Evolutionary conservation across 2,113 vertebrate species (phyloP).

Genomic region (Probosciger aterrimus): DNA sequence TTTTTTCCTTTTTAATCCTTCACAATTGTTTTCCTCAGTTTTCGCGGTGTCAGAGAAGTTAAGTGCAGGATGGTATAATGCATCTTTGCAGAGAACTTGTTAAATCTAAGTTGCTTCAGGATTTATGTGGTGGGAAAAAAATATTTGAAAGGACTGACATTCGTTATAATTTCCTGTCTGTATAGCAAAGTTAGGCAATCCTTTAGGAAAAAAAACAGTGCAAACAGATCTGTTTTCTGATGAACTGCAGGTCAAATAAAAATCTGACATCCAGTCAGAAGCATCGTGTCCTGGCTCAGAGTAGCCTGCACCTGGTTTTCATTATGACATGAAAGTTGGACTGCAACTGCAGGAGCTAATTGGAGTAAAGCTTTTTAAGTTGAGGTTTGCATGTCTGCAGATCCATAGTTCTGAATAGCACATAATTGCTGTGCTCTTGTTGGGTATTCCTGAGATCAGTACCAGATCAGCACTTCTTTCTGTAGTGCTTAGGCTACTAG

Average conservation of each 20-base stretch:
- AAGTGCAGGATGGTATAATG: not conserved
- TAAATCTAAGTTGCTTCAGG: not conserved
- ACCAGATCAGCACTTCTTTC: not conserved
- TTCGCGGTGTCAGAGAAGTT: not conserved
- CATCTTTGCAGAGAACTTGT: not conserved
- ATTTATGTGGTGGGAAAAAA: not conserved
- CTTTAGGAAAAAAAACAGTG: not conserved
- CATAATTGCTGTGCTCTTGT: not conserved
- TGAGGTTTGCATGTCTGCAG: not conserved
- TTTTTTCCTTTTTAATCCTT: not conserved
- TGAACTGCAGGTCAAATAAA: not conserved
- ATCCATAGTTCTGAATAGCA: not conserved
- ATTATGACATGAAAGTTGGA: not conserved
- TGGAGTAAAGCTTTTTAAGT: not conserved
- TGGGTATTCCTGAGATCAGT: not conserved
- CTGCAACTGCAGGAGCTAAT: not conserved
- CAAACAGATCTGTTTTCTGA: not conserved
- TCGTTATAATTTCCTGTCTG: constrained; percentile 10
- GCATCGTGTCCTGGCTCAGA: not conserved
- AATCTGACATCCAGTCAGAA: not conserved
- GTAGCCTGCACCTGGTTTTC: not conserved
- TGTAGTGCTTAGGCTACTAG: not conserved
- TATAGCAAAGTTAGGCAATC: not conserved
- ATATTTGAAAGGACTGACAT: not conserved
- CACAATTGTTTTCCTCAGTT: not conserved